Conservation (phyloP, 2,888 invertebrate species). For the Eupithecia subfuscata region DNA sequence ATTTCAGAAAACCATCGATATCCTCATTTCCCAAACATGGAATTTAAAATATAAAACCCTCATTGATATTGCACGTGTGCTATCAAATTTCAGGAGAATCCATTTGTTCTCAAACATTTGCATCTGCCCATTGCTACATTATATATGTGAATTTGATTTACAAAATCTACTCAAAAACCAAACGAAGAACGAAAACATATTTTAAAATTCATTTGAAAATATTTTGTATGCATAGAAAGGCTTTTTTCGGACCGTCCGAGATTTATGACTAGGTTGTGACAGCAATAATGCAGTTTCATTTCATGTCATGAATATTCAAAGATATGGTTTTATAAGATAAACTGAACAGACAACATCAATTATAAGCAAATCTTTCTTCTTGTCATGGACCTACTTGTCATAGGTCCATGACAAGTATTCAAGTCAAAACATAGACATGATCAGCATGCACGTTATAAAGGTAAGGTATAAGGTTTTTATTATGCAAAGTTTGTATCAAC, state of each 20-base stretch:
- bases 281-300: neutral
- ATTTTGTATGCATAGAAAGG: neutral
- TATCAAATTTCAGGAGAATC: neutral
- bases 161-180: neutral
- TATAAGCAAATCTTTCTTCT: neutral
- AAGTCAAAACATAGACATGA: neutral
- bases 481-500: neutral
- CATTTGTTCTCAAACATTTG: constrained; percentile 6
- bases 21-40: neutral
- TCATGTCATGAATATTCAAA: neutral
- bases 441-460: neutral
- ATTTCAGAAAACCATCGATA: neutral
- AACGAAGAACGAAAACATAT: neutral
- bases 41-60: constrained; percentile 3
- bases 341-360: neutral
- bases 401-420: neutral
- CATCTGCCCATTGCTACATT: constrained; percentile 14
- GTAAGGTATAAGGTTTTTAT: neutral
- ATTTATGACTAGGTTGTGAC: constrained; percentile 16
- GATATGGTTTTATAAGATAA: neutral
- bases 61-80: neutral
- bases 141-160: constrained; percentile 18
- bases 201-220: neutral
- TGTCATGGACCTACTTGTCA: too few relatives aligned
- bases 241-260: constrained; percentile 5